phyloP scores from a whole-genome alignment of 2,797 vertebrate genomes.

The Caiman crocodilus region DNA sequence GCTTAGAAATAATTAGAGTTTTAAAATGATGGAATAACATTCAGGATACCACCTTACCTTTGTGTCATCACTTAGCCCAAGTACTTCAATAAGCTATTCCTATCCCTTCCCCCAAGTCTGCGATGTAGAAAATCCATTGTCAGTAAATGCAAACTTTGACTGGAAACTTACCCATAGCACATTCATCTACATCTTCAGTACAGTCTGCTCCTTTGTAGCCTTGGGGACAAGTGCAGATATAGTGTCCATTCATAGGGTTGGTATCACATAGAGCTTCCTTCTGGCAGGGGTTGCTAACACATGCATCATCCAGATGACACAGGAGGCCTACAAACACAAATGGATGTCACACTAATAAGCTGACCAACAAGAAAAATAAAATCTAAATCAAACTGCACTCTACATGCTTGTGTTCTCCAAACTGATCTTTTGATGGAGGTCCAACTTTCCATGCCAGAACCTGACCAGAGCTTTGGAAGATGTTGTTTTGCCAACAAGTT shows the following conservation, averaged over 20 bases:
- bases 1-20: background rate
- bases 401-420: background rate
- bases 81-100: background rate
- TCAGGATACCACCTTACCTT: background rate
- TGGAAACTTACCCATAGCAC: conserved; percentile 90
- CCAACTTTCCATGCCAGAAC: background rate
- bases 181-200: conserved; percentile 98
- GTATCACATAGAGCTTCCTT: conserved; percentile 98
- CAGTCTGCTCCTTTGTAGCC: conserved; percentile 97
- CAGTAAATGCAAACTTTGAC: accelerated
- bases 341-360: background rate
- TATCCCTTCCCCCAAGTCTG: background rate
- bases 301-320: conserved; percentile 97
- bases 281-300: conserved; percentile 98
- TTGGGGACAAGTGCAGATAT: conserved; percentile 97
- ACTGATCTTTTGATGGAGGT: background rate
- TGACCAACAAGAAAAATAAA: background rate
- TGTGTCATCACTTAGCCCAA: background rate
- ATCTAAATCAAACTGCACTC: accelerated
- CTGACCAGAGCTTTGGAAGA: background rate
- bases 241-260: conserved; percentile 95
- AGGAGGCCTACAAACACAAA: conserved; percentile 86
- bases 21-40: background rate
- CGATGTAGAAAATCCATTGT: background rate
- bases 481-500: background rate